phyloP scores from a whole-genome alignment of 2,888 invertebrate species.

The Callyntrura sp. region DNA sequence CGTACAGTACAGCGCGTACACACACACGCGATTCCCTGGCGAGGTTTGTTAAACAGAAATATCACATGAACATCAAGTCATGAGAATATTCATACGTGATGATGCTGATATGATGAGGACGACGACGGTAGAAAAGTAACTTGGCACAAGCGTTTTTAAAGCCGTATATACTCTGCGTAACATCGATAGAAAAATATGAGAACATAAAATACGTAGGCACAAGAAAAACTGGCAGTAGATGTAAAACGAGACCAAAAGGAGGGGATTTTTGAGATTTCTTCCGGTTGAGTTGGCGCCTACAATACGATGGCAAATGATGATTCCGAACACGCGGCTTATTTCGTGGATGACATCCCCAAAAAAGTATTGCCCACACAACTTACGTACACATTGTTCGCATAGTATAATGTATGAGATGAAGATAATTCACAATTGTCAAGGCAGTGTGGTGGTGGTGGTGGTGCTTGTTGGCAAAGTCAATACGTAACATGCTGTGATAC shows the following conservation, averaged over 20 bases:
- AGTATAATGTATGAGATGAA: background rate
- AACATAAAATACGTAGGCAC: conserved; percentile 25
- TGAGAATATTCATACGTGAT: conserved; percentile 47
- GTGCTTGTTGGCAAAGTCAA: conserved; percentile 24
- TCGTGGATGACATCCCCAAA: conserved; percentile 73
- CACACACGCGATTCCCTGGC: conserved; percentile 56
- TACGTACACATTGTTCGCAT: background rate
- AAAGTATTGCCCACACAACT: conserved; percentile 25
- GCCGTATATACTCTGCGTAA: background rate
- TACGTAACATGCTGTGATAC: conserved; percentile 13
- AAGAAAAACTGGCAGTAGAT: conserved; percentile 43
- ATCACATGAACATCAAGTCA: conserved; percentile 26
- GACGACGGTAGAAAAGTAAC: background rate
- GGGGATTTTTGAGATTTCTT: conserved; percentile 80
- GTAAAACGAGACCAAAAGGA: conserved; percentile 43
- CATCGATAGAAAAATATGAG: conserved; percentile 1
- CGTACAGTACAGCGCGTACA: conserved; percentile 1
- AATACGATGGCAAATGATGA: conserved; percentile 84
- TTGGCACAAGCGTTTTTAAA: conserved; percentile 57
- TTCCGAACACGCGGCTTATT: conserved; percentile 83
- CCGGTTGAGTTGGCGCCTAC: conserved; percentile 79
- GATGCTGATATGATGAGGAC: background rate
- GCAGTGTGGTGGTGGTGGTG: background rate
- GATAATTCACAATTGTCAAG: background rate
- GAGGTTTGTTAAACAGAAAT: conserved; percentile 42